Evolutionary conservation across 2,113 vertebrate genomes (phyloP), one percentile per base, ranked within the genome.

Genomic region (Genyomyrus donnyi): DNA sequence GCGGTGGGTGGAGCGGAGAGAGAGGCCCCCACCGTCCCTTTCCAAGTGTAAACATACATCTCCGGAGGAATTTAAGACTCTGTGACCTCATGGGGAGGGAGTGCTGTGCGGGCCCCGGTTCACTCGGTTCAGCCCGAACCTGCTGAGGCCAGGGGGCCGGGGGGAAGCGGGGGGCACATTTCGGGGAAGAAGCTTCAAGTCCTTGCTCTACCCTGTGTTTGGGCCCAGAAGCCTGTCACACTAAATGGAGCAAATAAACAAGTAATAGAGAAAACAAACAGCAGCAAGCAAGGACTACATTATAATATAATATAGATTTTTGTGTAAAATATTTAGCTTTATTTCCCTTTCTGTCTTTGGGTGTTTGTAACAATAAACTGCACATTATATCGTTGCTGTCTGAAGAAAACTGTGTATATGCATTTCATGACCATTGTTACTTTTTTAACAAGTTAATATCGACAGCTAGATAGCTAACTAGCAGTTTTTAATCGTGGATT

Each of bases 11-110:
- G 35, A 80, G 35, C 15, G 35, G 35, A 31, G 45, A 15, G 7
- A 86, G 7, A 53, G n/a, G 21, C 85, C 48, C 49, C 13, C 50
- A 0, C n/a, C 19, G 1, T 35, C 49, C n/a, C 45, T n/a, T 58
- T 58, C 62, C 49, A 70, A 89, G 74, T 83, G 83, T 90, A 90
- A 90, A 90, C 89, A 90, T 50, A 90, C 80, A 90, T 56, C 89
- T 85, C 83, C 7, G 46, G 80, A 90, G 89, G 89, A 90, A 90
- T 66, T 45, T 62, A 66, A 86, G 83, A 85, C 89, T 86, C 39
- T 19, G 48, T 90, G 89, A 90, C 89, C 50, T 62, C 80, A 66
- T 50, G 27, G 50, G 53, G 77, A 86, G 83, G 17, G 27, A 17
- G 46, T 45, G n/a, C 24, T 31, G 46, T 42, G 50, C 24, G 24